Conservation (phyloP, 2,797 vertebrate species). For the Arnoldichthys spilopterus region DNA sequence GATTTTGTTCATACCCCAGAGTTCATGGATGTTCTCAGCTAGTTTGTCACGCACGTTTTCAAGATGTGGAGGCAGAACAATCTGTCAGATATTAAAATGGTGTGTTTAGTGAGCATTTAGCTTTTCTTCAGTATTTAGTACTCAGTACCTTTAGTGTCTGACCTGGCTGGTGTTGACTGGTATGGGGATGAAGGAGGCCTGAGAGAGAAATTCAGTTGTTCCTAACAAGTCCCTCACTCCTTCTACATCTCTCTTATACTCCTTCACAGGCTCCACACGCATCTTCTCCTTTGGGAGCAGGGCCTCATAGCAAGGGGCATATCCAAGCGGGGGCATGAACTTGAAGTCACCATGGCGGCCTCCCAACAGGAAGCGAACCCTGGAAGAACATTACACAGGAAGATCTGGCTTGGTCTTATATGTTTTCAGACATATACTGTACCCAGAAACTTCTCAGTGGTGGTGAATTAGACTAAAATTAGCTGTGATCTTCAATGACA, state of each 20-base stretch:
- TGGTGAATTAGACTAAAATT: conserved; percentile 25
- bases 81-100: conserved; percentile 68
- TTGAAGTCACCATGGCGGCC: conserved; percentile 98
- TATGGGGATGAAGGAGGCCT: conserved; percentile 94
- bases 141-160: conserved; percentile 24
- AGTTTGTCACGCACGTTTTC: conserved; percentile 95
- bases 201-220: conserved; percentile 92
- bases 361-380: conserved; percentile 94
- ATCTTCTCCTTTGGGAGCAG: conserved; percentile 97
- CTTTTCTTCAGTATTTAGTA: too few relatives aligned
- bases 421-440: background rate
- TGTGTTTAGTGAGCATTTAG: too few relatives aligned
- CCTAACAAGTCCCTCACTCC: conserved; percentile 92
- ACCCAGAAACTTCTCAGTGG: conserved; percentile 10
- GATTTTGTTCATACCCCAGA: conserved; percentile 99
- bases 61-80: conserved; percentile 92
- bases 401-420: background rate
- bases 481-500: conserved; percentile 30
- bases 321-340: conserved; percentile 94
- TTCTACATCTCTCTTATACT: conserved; percentile 93
- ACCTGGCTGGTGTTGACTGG: conserved; percentile 97
- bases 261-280: conserved; percentile 95
- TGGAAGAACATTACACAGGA: conserved; percentile 59
- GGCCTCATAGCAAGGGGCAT: conserved; percentile 96
- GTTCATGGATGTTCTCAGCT: conserved; percentile 98